These are phyloP conservation scores for Ceratina japonica DNA, from an alignment of 1,140 invertebrate genomes.

Conservation along the genomic window DNA sequence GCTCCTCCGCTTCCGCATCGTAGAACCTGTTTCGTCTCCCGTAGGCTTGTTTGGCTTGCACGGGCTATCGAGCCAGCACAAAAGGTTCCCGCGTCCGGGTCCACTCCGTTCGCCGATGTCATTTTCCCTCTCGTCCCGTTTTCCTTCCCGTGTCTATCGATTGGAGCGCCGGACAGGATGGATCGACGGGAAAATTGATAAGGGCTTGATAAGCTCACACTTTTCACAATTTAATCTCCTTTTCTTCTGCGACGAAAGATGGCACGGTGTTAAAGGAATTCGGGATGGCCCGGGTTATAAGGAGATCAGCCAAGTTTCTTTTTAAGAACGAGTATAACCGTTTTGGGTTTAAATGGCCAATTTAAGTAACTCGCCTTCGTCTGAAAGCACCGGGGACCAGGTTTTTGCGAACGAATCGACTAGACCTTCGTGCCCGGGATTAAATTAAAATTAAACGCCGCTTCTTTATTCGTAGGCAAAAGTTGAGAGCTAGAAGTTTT, in stretches of 20 bases:
- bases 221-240: background rate
- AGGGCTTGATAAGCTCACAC: background rate
- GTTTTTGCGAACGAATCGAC: background rate
- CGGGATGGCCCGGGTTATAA: background rate
- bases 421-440: background rate
- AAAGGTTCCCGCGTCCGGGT: constrained; percentile 50
- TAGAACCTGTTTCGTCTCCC: constrained; percentile 63
- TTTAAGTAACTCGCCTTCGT: background rate
- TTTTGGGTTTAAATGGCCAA: background rate
- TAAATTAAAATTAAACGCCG: constrained; percentile 15
- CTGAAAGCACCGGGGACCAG: too few species aligned
- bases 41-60: constrained; percentile 70
- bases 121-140: constrained; percentile 22
- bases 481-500: background rate
- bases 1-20: constrained; percentile 50
- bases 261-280: background rate
- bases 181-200: background rate
- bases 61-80: constrained; percentile 68
- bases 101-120: constrained; percentile 36
- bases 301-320: background rate
- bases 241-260: background rate
- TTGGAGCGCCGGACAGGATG: background rate
- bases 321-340: background rate
- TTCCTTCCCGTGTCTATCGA: background rate
- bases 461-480: background rate